A percentile compares a stretch with the other conserved stretches of the same genome.
phyloP scores from a whole-genome alignment of 2,888 invertebrate genomes.

The Amorpha juglandis region DNA sequence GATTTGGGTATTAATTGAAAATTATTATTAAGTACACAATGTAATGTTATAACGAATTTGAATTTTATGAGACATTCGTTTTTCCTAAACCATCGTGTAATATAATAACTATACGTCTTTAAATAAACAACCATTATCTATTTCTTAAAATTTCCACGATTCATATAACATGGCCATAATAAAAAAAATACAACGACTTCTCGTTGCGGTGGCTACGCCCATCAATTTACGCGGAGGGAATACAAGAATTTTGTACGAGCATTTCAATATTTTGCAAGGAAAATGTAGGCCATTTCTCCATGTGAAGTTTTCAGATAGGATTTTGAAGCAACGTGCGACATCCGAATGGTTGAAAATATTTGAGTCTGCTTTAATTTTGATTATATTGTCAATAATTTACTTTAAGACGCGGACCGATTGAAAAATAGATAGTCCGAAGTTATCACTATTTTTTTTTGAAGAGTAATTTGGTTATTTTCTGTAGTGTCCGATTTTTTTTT shows the following conservation, averaged over 20 bases:
- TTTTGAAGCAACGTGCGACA: constrained; percentile 1
- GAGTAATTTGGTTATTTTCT: too few species aligned
- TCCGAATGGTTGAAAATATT: background rate
- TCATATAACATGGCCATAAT: background rate
- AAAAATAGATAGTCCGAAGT: too few species aligned
- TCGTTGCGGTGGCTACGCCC: background rate
- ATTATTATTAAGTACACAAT: too few species aligned
- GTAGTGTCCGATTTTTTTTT: too few species aligned
- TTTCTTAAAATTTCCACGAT: background rate
- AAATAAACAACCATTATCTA: background rate
- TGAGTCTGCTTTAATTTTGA: background rate
- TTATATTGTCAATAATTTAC: background rate
- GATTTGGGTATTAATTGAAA: too few species aligned
- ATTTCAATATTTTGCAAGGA: constrained; percentile 16
- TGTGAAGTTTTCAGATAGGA: constrained; percentile 19
- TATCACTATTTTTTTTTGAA: too few species aligned
- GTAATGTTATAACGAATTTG: too few species aligned
- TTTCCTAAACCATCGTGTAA: too few species aligned
- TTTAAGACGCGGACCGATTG: background rate
- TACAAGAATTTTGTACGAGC: constrained; percentile 4
- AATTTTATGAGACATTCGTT: too few species aligned
- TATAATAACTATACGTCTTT: background rate
- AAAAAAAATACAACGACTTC: background rate
- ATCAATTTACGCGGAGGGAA: background rate
- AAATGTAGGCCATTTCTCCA: constrained; percentile 14